These are phyloP conservation scores for Autographa pulchrina DNA, from an alignment of 2,888 invertebrate genomes.

Conservation along the genomic window DNA sequence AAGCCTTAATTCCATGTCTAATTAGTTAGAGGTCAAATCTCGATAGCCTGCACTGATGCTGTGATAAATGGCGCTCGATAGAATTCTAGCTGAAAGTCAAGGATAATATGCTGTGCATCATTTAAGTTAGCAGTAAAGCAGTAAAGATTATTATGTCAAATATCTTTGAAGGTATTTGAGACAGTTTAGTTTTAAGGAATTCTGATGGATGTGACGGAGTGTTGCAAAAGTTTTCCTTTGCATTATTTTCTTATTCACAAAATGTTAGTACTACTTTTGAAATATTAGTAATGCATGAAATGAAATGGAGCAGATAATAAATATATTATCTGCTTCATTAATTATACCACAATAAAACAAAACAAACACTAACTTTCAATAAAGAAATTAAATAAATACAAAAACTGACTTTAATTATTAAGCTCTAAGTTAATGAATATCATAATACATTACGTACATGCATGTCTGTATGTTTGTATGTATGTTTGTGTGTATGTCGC, in stretches of 20 bases:
- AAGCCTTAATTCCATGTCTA: conserved; percentile 37
- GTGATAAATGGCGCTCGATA: conserved; percentile 33
- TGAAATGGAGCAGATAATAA: too few species aligned
- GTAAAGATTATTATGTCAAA: too few species aligned
- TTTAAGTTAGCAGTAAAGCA: not conserved
- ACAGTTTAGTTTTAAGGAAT: too few species aligned
- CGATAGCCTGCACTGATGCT: conserved; percentile 45
- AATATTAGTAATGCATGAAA: too few species aligned
- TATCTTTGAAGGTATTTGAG: too few species aligned
- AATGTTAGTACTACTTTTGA: too few species aligned
- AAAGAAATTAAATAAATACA: not conserved
- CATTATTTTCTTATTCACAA: too few species aligned
- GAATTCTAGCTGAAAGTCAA: conserved; percentile 17
- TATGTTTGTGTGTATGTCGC: conserved; percentile 56
- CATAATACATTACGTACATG: conserved; percentile 31
- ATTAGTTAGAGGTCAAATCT: conserved; percentile 53
- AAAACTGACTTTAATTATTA: not conserved
- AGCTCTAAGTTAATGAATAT: conserved; percentile 38
- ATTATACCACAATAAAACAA: too few species aligned
- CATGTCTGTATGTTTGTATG: conserved; percentile 8
- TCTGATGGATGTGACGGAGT: too few species aligned
- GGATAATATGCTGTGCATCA: not conserved
- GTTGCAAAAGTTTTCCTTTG: too few species aligned
- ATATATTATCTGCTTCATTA: too few species aligned
- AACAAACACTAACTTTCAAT: not conserved